Percentiles rank a stretch among this genome's conserved stretches.
Evolutionary conservation across 37 sponge, comb jelly and placozoan species (phyloP).

Genomic region (Oscarella lobularis): DNA sequence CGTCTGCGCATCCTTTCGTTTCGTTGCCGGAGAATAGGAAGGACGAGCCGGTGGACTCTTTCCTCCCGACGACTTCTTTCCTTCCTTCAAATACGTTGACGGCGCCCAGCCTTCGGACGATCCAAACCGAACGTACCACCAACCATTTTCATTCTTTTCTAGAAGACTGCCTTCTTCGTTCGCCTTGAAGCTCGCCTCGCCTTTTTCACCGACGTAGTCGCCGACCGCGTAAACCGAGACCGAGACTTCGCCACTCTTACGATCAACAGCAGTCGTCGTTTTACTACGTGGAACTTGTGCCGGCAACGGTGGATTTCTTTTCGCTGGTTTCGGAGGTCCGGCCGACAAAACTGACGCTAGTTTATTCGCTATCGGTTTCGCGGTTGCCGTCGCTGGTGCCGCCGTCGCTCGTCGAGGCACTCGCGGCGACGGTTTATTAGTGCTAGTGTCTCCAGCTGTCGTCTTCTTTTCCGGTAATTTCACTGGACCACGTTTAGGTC

Average conservation of each 20-base stretch:
- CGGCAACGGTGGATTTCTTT: background rate
- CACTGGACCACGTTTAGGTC: no score
- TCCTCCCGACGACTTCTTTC: background rate
- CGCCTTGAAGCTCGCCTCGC: slow-evolving; percentile 14
- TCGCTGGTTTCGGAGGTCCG: background rate
- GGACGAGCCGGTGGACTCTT: background rate
- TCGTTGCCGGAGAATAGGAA: background rate
- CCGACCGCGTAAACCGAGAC: background rate
- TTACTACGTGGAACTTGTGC: background rate
- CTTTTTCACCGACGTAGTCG: background rate
- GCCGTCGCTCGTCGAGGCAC: background rate
- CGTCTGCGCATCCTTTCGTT: background rate
- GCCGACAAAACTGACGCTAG: background rate
- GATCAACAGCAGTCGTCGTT: background rate
- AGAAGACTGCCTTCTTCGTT: slow-evolving; percentile 30
- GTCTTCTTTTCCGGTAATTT: background rate
- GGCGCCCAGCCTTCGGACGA: slow-evolving; percentile 75
- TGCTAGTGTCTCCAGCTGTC: background rate
- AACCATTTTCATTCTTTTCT: slow-evolving; percentile 64
- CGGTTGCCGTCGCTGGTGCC: background rate
- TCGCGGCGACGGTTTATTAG: background rate
- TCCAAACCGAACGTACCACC: slow-evolving; percentile 68
- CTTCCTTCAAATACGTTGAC: slow-evolving; percentile 39
- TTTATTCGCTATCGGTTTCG: background rate
- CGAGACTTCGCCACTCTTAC: background rate